Base-by-base conservation (phyloP, 1,140 invertebrate genomes). In the Drosophila seguyi region DNA sequence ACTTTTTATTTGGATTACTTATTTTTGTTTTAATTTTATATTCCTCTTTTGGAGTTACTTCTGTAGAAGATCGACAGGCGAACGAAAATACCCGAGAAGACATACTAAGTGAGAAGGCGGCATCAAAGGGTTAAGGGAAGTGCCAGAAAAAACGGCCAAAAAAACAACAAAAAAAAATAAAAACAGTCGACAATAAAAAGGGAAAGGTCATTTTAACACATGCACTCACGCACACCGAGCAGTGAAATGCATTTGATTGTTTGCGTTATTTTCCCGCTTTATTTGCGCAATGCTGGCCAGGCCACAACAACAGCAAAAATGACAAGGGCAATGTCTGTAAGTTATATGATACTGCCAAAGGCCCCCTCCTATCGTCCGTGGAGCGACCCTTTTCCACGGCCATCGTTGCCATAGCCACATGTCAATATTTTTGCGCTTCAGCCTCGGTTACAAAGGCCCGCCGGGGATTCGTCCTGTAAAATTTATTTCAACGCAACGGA, bases 191-290 rank as follows among this genome's bases (percentile, higher is more conserved):
- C 74, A 79, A 81, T 69, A 77, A 81, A 61, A 90, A 84, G 77
- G 74, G 77, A 88, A 90, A 90, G 84, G 84, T 88, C 81, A 88
- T 59, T 84, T 78, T 75, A 67, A 71, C 80, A 80, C 67, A 87
- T 66, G 39, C 56, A 53, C 80, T 66, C 50, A 47, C 42, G 47
- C 14, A 58, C 41, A 50, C 39, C 7, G 48, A n/a, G 41, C 52
- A 90, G 85, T 81, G 81, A 75, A 85, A 81, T 85, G 85, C 74
- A 85, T 88, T 88, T 90, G 85, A 88, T 88, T 88, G 85, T 84
- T 84, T 90, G 74, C 75, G 34, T 75, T 77, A 75, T 75, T 66
- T 62, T 90, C 72, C 63, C 78, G 85, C 85, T 88, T 88, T 88
- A 90, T 88, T 88, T 88, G 71, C 66, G 53, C 77, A 78, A 53